Conservation (phyloP, 2,113 vertebrate species). For the Planiliza haematocheilus region DNA sequence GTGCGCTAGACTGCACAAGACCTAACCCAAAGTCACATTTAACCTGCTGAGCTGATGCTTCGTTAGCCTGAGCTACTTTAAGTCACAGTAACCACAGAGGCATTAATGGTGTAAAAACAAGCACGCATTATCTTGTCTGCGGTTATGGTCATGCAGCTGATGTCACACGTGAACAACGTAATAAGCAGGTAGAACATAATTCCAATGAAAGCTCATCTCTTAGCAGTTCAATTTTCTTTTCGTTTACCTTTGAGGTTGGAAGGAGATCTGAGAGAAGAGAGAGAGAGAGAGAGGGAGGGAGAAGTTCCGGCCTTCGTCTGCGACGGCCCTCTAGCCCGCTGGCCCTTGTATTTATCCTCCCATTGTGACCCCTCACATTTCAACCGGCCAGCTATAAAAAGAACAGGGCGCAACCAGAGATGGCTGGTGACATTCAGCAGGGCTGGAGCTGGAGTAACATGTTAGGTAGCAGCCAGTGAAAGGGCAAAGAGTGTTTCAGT, state of each 20-base stretch:
- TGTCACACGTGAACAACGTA: background rate
- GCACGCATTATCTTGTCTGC: background rate
- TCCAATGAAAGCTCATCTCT: background rate
- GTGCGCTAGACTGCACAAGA: too few species aligned
- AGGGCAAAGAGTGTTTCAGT: conserved; percentile 72
- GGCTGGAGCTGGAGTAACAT: conserved; percentile 59
- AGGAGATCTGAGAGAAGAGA: conserved; percentile 76
- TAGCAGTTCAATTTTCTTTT: background rate
- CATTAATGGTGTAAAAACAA: too few species aligned
- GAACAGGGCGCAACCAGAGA: conserved; percentile 82
- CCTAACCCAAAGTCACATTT: background rate
- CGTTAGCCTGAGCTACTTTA: background rate
- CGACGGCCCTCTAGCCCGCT: conserved; percentile 49
- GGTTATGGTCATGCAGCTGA: background rate
- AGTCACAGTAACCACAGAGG: background rate
- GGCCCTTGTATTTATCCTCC: conserved; percentile 82
- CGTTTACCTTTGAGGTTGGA: conserved; percentile 80
- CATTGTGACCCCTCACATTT: conserved; percentile 87
- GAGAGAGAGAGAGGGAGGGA: conserved; percentile 54
- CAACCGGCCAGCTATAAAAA: conserved; percentile 82
- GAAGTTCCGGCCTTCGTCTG: conserved; percentile 76
- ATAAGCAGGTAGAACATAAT: conserved; percentile 13
- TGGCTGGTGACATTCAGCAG: conserved; percentile 78
- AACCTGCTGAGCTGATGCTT: background rate
- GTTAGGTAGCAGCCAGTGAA: conserved; percentile 47